Evolutionary conservation across 2,888 invertebrate genomes (phyloP), one percentile per base, ranked within the genome.

Genomic region (Cataglyphis albicans): DNA sequence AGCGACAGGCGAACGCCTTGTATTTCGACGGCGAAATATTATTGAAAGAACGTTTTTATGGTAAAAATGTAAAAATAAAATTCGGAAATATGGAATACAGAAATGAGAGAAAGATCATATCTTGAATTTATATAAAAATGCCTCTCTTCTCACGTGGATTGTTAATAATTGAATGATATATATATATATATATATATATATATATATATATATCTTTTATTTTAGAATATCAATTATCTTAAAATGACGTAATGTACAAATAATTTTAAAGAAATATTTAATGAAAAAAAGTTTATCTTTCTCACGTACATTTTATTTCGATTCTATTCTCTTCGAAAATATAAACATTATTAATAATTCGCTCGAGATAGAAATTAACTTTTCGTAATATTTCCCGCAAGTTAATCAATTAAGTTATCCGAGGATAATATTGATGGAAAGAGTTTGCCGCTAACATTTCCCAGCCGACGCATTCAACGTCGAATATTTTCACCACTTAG

Each of bases 401-500:
- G 38, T 70, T 25, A 35, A 70, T 67, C 65, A 44, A 35, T 59
- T 44, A 35, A 44, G 12, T 70, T 61, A 59, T 25, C 18, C 32
- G 35, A 21, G 18, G 70, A 59, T 59, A 78, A 59, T 44, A 78
- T 78, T 21, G 57, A 78, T 59, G 70, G 21, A 25, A 15, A 25
- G 15, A 44, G 21, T 44, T 41, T 15, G 55, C 7, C 65, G 52
- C 15, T 57, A 41, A 38, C 25, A 41, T 55, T 57, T 78, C n/a
- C 44, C 35, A 7, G 35, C 12, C 29, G 3, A 67, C 5, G 38
- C 67, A 44, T 41, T 80, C 35, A 12, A 70, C 6, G 21, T 63
- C n/a, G 64, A 41, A 75, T 81, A 63, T 82, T 74, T 59, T 38
- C 68, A 41, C 55, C 29, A 21, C 29, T 61, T 25, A 52, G 52